A percentile compares a stretch with the other conserved stretches of the same genome.
These are phyloP conservation scores for Silvanus unidentatus DNA, from an alignment of 2,888 invertebrate species.

Conservation along the genomic window DNA sequence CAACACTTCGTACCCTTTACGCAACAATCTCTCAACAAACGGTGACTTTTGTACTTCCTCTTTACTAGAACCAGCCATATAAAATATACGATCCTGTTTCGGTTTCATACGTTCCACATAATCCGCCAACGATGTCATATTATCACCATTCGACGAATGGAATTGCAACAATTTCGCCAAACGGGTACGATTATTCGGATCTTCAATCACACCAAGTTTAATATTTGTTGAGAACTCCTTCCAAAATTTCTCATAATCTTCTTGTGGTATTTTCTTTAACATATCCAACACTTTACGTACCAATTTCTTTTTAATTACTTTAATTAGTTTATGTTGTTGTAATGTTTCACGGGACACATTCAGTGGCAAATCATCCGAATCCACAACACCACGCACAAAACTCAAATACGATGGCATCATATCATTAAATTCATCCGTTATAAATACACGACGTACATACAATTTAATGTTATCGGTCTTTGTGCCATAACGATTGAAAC, in stretches of 20 bases:
- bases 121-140: conserved; percentile 71
- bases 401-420: conserved; percentile 97
- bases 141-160: conserved; percentile 65
- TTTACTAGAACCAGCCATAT: conserved; percentile 85
- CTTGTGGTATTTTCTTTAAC: conserved; percentile 91
- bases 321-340: conserved; percentile 97
- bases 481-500: conserved; percentile 93
- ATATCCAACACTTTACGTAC: conserved; percentile 95
- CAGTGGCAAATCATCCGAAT: conserved; percentile 96
- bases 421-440: conserved; percentile 98
- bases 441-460: conserved; percentile 96
- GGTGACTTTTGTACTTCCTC: conserved; percentile 87
- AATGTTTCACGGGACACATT: conserved; percentile 97
- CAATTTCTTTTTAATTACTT: conserved; percentile 98
- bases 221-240: conserved; percentile 96
- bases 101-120: conserved; percentile 95
- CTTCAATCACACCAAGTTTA: conserved; percentile 85
- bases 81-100: conserved; percentile 91
- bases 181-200: conserved; percentile 91
- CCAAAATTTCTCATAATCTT: conserved; percentile 92
- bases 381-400: conserved; percentile 95
- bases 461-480: conserved; percentile 92
- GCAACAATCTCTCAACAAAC: conserved; percentile 89
- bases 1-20: conserved; percentile 92
- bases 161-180: conserved; percentile 92